Percentiles rank a stretch among this genome's conserved stretches.
Evolutionary conservation across 1,140 invertebrate species (phyloP).

Genomic region (Prorops nasuta): DNA sequence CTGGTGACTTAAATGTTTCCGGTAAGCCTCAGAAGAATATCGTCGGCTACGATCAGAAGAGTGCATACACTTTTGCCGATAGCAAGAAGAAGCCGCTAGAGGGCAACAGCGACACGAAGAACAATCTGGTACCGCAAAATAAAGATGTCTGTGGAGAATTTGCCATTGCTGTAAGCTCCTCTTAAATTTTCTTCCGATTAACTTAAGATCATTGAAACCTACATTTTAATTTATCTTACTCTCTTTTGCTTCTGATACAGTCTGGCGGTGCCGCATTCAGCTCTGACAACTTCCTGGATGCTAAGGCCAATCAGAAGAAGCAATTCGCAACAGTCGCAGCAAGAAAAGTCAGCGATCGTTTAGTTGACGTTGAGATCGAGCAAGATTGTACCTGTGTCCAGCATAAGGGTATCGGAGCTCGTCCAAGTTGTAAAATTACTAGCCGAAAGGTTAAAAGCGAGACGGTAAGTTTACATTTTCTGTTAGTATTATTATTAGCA

Average conservation of each 20-base stretch:
- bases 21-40: constrained; percentile 54
- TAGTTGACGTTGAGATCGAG: constrained; percentile 48
- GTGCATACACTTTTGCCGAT: constrained; percentile 59
- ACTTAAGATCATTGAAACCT: neutral
- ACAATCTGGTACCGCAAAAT: constrained; percentile 52
- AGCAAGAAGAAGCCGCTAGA: constrained; percentile 60
- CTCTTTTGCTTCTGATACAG: constrained; percentile 40
- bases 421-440: constrained; percentile 50
- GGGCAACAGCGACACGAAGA: constrained; percentile 52
- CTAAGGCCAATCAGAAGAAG: constrained; percentile 58
- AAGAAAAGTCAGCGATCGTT: constrained; percentile 50
- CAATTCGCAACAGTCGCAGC: constrained; percentile 59
- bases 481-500: too few species aligned
- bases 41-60: constrained; percentile 57
- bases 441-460: constrained; percentile 46
- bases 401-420: constrained; percentile 34
- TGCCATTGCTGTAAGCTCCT: constrained; percentile 49
- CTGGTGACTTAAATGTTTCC: constrained; percentile 45
- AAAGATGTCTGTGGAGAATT: constrained; percentile 61
- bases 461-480: constrained; percentile 21
- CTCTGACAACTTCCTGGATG: constrained; percentile 55
- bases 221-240: neutral
- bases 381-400: constrained; percentile 59
- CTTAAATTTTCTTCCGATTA: constrained; percentile 1
- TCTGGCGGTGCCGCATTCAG: constrained; percentile 60